Evolutionary conservation across 1,140 invertebrate species (phyloP).

Genomic region (Choristoneura fumiferana): DNA sequence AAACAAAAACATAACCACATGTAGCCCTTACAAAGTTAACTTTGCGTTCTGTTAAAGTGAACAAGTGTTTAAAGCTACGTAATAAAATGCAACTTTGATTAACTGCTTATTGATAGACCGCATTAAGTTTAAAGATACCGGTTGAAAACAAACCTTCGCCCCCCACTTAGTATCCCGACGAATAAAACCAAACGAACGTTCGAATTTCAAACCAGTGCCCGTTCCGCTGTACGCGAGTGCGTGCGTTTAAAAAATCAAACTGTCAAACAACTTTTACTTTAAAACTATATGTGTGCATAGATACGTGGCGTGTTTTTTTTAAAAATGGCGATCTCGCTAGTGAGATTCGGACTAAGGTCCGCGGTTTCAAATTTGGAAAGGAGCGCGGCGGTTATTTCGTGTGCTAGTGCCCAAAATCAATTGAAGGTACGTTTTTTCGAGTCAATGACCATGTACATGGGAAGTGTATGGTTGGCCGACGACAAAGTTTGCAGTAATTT

Average conservation of each 20-base stretch:
- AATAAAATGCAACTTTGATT: not conserved
- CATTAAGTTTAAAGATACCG: slow-evolving; percentile 24
- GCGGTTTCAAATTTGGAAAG: slow-evolving; percentile 56
- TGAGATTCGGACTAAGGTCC: slow-evolving; percentile 56
- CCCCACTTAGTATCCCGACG: slow-evolving; percentile 26
- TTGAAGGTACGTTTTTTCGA: slow-evolving; percentile 41
- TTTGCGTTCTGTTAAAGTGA: not conserved
- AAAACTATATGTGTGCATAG: slow-evolving; percentile 18
- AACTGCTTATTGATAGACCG: not conserved
- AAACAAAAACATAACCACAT: slow-evolving; percentile 35
- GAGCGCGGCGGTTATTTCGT: slow-evolving; percentile 48
- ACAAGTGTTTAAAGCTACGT: not conserved
- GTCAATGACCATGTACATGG: slow-evolving; percentile 20
- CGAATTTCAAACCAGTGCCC: slow-evolving; percentile 39
- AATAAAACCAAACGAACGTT: slow-evolving; percentile 52
- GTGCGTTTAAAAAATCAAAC: slow-evolving; percentile 18
- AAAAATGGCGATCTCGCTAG: slow-evolving; percentile 61
- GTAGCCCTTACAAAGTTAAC: slow-evolving; percentile 3
- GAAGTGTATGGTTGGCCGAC: slow-evolving; percentile 1
- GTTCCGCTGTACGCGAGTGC: not conserved
- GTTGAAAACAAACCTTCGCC: slow-evolving; percentile 34
- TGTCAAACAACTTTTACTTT: slow-evolving; percentile 14
- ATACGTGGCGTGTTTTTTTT: slow-evolving; percentile 22
- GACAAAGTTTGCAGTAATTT: not conserved
- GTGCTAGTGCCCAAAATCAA: slow-evolving; percentile 48